Conservation (phyloP, 2,797 vertebrate species). For the Rhodeus uyekii region DNA sequence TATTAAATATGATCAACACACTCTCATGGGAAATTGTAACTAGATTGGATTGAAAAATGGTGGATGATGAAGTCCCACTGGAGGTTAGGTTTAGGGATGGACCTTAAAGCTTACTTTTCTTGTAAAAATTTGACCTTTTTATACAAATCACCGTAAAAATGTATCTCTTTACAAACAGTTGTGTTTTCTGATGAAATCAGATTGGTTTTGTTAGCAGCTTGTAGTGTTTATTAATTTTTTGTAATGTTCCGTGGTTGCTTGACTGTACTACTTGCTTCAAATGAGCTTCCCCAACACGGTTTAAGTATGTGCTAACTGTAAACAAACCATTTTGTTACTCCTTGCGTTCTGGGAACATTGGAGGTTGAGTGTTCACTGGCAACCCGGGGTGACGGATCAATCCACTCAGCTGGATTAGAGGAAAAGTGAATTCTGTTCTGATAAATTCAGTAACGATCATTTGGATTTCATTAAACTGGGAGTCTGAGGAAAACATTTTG, state of each 20-base stretch:
- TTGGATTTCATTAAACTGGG: not conserved
- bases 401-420: not conserved
- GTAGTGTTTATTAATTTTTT: not conserved
- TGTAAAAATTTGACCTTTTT: fast-evolving
- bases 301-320: not conserved
- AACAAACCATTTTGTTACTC: not conserved
- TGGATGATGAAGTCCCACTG: not conserved
- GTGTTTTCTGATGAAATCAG: not conserved
- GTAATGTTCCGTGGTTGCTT: not conserved
- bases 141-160: not conserved
- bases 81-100: not conserved
- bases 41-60: not conserved
- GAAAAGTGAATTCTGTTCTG: conserved; percentile 1
- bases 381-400: not conserved
- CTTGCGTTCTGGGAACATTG: not conserved
- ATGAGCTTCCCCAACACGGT: not conserved
- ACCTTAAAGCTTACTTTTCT: not conserved
- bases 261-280: not conserved
- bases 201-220: not conserved
- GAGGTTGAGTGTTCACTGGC: not conserved
- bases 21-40: not conserved
- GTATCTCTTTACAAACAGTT: not conserved
- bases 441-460: not conserved
- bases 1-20: not conserved
- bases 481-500: conserved; percentile 15